phyloP scores from a whole-genome alignment of 2,888 invertebrate genomes.

The Agrochola lychnidis region DNA sequence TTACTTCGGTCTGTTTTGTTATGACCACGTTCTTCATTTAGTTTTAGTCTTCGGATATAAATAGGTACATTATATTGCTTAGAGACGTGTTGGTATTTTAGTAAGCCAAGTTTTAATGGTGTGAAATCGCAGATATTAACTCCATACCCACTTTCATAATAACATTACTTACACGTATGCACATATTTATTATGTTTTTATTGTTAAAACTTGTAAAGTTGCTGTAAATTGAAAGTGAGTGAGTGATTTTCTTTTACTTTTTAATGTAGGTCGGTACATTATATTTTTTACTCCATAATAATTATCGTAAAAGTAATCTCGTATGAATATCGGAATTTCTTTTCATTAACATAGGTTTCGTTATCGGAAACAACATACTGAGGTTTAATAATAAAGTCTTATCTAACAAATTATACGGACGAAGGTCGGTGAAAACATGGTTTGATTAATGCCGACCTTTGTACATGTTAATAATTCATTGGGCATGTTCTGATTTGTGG shows the following conservation, averaged over 20 bases:
- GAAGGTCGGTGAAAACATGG: slow-evolving; percentile 46
- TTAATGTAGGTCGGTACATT: slow-evolving; percentile 11
- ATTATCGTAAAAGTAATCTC: slow-evolving; percentile 30
- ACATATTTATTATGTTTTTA: slow-evolving; percentile 24
- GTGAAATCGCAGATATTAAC: slow-evolving; percentile 24
- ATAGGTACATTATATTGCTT: not conserved
- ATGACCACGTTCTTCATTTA: not conserved
- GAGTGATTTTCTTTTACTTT: no score
- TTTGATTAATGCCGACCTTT: slow-evolving; percentile 22
- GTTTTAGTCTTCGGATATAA: not conserved
- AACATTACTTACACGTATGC: not conserved
- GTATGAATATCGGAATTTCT: slow-evolving; percentile 27
- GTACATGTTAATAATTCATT: slow-evolving; percentile 1
- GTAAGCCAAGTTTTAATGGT: slow-evolving; percentile 3
- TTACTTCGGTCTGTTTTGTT: not conserved
- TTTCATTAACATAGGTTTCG: slow-evolving; percentile 30
- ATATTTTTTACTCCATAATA: slow-evolving; percentile 16
- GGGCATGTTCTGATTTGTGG: slow-evolving; percentile 1
- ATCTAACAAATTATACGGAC: slow-evolving; percentile 42
- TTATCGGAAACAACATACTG: slow-evolving; percentile 35
- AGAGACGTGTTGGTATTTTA: not conserved
- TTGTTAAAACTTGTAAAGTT: slow-evolving; percentile 10
- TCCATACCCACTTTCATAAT: slow-evolving; percentile 15
- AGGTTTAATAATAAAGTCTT: slow-evolving; percentile 51
- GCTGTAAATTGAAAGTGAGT: slow-evolving; percentile 5